phyloP scores from a whole-genome alignment of 2,113 vertebrate species.

The Cathartes aura region DNA sequence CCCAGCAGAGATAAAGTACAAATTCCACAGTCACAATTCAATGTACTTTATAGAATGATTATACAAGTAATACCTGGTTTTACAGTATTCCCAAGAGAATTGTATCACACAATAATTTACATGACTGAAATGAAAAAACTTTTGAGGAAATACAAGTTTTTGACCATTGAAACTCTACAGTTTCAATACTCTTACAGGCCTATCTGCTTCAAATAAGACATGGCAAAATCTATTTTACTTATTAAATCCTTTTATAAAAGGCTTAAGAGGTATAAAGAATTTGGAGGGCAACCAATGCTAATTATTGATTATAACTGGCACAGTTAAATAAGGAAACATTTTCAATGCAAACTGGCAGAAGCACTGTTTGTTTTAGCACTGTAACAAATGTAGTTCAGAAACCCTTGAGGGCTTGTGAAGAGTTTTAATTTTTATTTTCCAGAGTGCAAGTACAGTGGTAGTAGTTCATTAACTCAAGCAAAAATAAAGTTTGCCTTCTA shows the following conservation, averaged over 20 bases:
- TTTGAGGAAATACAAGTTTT: neutral
- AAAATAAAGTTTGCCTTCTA: neutral
- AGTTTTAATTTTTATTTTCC: neutral
- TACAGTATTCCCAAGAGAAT: neutral
- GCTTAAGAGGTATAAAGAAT: neutral
- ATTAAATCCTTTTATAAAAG: neutral
- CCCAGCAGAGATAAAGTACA: neutral
- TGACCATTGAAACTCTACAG: neutral
- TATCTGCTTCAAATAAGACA: neutral
- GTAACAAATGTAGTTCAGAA: conserved; percentile 7
- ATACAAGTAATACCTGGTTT: neutral
- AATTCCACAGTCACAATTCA: neutral
- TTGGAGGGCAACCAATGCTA: neutral
- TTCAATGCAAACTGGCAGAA: neutral
- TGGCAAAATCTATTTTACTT: neutral
- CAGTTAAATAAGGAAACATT: neutral
- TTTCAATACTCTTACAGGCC: too few relatives aligned
- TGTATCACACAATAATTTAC: neutral
- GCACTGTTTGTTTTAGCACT: neutral
- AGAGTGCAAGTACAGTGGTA: neutral
- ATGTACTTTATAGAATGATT: neutral
- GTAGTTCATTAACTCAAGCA: neutral
- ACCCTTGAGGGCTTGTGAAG: neutral
- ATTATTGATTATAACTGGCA: neutral
- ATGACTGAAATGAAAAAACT: neutral